Evolutionary conservation across 1,140 invertebrate genomes (phyloP), one percentile per base, ranked within the genome.

Genomic region (Druon quercuslanigerum): DNA sequence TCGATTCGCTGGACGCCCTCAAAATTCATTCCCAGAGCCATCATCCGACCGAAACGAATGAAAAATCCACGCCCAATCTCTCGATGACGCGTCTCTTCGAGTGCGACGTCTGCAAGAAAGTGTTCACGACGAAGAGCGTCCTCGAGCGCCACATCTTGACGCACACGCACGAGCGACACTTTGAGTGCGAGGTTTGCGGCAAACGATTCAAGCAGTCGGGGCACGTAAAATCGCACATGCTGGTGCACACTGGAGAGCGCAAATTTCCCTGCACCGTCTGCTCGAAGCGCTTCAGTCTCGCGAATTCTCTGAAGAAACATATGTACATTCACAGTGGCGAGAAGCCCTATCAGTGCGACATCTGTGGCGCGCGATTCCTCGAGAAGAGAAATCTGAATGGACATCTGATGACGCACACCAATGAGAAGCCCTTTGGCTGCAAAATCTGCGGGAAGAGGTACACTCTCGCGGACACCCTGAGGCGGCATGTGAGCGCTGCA

Each of bases 201-300:
- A 95, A 95, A 79, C 93, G 93, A 17, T 96, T 96, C 85, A 95
- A 95, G 73, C 88, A 95, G 86, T 92, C 95, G 90, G 82, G 95
- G 92, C 90, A 95, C 92, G 56, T 96, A 90, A 91, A 95, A 90
- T 90, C 92, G 92, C 94, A 95, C 90, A 90, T 95, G 93, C 86
- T 96, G 91, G 92, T 93, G 89, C 95, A 95, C 84, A 95, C 94
- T 0, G 94, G 94, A 0, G 93, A 94, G 80, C 87, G 92, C 11
- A 94, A 93, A 13, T 94, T 92, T 84, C 90, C 91, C 46, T 94
- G 94, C 79, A 83, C 89, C 2, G 86, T 92, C 4, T 95, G 94
- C 79, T 87, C 86, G 51, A 92, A 94, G 51, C 86, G 94, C 75
- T 96, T 96, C 83, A 95, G 95, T 3, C 94, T 96, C 74, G 94